Evolutionary conservation across 2,113 vertebrate species (phyloP).

Genomic region (Sorex fumeus): DNA sequence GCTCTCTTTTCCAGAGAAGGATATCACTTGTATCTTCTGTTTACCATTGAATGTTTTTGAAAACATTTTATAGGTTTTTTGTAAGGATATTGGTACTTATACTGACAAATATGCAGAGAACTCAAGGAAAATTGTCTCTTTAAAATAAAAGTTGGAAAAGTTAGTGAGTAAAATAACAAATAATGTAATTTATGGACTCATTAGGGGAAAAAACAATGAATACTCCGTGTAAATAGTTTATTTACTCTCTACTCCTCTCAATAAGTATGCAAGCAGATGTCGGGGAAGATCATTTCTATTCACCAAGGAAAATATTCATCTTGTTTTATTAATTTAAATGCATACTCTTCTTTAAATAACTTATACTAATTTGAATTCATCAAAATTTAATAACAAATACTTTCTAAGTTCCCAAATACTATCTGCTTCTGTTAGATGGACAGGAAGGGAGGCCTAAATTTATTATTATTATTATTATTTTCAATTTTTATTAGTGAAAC

Average conservation of each 20-base stretch:
- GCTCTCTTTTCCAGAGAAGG: neutral
- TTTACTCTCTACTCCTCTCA: conserved; percentile 5
- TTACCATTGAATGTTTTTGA: conserved; percentile 16
- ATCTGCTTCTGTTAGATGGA: too few relatives aligned
- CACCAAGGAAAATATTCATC: conserved; percentile 6
- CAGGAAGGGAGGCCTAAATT: too few relatives aligned
- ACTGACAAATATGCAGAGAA: neutral
- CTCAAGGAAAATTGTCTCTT: neutral
- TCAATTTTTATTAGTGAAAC: too few relatives aligned
- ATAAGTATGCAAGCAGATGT: neutral
- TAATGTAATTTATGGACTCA: neutral
- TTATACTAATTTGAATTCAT: conserved; percentile 46
- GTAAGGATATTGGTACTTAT: neutral
- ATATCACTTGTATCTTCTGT: conserved; percentile 15
- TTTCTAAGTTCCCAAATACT: conserved; percentile 39
- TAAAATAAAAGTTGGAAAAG: neutral
- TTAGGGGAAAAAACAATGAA: conserved; percentile 31
- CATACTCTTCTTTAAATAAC: conserved; percentile 3
- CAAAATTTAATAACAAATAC: neutral
- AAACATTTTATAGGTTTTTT: neutral
- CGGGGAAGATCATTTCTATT: conserved; percentile 10
- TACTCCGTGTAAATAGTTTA: neutral
- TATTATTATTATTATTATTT: too few relatives aligned
- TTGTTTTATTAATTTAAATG: conserved; percentile 37
- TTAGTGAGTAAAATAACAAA: conserved; percentile 27